A percentile compares a stretch with the other conserved stretches of the same genome.
Conservation (phyloP, 2,797 vertebrate species). For the Chanos chanos region DNA sequence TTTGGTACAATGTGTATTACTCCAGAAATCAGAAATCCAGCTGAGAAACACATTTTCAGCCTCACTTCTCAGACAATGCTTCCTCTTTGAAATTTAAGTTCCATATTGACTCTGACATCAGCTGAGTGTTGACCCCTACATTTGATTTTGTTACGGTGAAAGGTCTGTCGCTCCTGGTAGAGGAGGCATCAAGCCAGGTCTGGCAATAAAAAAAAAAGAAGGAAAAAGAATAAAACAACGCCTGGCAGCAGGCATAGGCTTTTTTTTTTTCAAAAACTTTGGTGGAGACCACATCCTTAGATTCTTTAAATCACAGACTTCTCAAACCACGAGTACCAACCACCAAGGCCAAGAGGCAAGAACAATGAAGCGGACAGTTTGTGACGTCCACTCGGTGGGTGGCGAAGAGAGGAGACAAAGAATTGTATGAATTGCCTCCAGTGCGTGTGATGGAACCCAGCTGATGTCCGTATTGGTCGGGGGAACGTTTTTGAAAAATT, state of each 20-base stretch:
- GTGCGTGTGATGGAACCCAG: too few relatives aligned
- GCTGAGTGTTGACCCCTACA: neutral
- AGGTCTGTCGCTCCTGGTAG: neutral
- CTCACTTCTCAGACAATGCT: too few relatives aligned
- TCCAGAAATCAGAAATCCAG: too few relatives aligned
- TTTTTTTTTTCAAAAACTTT: neutral
- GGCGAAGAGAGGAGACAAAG: neutral
- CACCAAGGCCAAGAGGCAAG: too few relatives aligned
- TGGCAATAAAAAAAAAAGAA: neutral
- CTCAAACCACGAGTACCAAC: too few relatives aligned
- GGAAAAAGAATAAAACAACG: neutral
- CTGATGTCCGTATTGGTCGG: too few relatives aligned
- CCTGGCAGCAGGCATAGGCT: constrained; percentile 1
- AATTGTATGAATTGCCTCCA: neutral
- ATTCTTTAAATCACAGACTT: neutral
- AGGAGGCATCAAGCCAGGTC: constrained; percentile 1
- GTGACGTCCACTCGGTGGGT: neutral
- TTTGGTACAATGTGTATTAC: too few relatives aligned
- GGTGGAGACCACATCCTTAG: neutral
- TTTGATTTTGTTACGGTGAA: neutral
- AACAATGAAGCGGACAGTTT: neutral
- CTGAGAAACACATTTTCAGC: too few relatives aligned
- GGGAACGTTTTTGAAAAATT: too few relatives aligned
- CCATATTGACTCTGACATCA: constrained; percentile 9
- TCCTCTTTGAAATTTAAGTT: neutral